Evolutionary conservation across 92 coral and sea anemone genomes (phyloP), one percentile per base, ranked within the genome.

Genomic region (Diadumene lineata): DNA sequence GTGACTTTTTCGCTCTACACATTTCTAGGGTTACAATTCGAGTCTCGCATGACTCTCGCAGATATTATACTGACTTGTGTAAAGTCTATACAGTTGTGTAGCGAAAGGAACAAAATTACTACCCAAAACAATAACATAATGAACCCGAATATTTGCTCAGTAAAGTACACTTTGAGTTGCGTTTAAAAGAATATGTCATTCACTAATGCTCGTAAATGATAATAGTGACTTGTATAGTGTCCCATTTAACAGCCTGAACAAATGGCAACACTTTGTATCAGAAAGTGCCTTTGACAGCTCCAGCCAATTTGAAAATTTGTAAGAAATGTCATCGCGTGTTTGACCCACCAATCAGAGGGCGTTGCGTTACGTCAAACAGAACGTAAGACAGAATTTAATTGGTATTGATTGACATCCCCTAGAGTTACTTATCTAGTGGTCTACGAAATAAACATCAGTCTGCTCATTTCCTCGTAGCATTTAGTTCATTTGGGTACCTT

Each of bases 271-370:
- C 98, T 94, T 90, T 81, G 97, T 86, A 89, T 88, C 97, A 88
- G 92, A 85, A 89, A 96, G 97, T 89, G 99, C 80, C 84, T 84
- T 72, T 92, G 96, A 96, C 99, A 92, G 99, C 92, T 83, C 87
- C 90, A 84, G 97, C 96, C 96, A 92, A 96, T 92, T 96, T 87
- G 90, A 86, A 92, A 96, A 96, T 92, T 92, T 96, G 99, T 94
- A 92, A 92, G 97, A 84, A 94, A 92, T 82, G 99, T 96, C 99
- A 96, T 89, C 99, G 97, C 99, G 97, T 96, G 97, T 85, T 88
- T 53, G 89, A 79, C 90, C 82, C 84, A 84, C 99, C 99, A 96
- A 96, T 96, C 90, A 96, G 93, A 83, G 84, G 89, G 87, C 96
- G 86, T 84, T 86, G 75, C 86, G 96, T 86, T 88, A 92, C 97